These are phyloP conservation scores for Acipenser oxyrinchus DNA, from an alignment of 2,797 vertebrate species.

Conservation along the genomic window DNA sequence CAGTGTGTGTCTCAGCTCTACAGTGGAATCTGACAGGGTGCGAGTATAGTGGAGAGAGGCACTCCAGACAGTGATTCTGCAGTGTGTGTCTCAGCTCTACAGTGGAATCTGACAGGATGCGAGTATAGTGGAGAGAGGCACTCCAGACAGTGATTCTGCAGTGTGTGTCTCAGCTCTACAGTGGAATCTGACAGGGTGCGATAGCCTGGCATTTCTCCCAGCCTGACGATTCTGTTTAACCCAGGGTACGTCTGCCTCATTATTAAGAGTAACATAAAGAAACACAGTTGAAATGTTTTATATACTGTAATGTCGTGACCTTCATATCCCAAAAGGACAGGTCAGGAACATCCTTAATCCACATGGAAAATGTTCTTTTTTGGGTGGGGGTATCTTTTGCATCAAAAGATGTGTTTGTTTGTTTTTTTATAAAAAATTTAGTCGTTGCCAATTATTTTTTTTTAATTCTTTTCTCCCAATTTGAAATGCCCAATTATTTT, in stretches of 20 bases:
- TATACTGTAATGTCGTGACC: constrained; percentile 10
- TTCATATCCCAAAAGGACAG: neutral
- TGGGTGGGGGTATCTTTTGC: neutral
- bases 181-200: constrained; percentile 31
- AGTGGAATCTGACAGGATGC: constrained; percentile 29
- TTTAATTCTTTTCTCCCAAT: too few species aligned
- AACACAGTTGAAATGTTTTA: constrained; percentile 14
- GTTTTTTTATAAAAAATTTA: too few species aligned
- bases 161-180: too few species aligned
- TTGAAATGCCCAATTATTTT: too few species aligned
- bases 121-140: neutral
- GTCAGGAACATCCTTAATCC: neutral
- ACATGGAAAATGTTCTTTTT: neutral
- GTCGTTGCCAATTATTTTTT: too few species aligned
- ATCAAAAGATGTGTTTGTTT: constrained; percentile 25
- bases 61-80: too few species aligned
- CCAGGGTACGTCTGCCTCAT: constrained; percentile 57
- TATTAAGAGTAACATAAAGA: constrained; percentile 17
- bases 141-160: too few species aligned
- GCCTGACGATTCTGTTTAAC: constrained; percentile 76
- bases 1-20: too few species aligned
- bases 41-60: too few species aligned
- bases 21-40: too few species aligned
- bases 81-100: too few species aligned
- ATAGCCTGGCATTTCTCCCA: constrained; percentile 46